Base-by-base conservation (phyloP, 2,113 vertebrate species). In the Emydocephalus ijimae region DNA sequence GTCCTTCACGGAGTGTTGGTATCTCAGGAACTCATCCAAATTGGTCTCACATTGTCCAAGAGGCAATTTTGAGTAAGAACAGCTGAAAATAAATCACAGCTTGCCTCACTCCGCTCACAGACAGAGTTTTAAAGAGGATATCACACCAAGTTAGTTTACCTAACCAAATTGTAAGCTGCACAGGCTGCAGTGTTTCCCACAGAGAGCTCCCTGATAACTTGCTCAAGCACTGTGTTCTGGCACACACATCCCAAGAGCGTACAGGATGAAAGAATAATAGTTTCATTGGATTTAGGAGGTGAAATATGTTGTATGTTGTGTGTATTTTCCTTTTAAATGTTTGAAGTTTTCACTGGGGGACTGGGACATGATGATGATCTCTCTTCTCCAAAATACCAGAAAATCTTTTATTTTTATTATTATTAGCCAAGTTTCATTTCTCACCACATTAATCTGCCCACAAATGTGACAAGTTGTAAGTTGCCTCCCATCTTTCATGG, bases 101-200 rank as follows among this genome's bases (percentile, higher is more conserved):
- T 96, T 97, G 95, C 91, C 95, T 91, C 95, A 88, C 87, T 92
- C 91, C 81, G 88, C 56, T 48, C 91, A 96, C 93, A 89, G 69
- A 94, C 92, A 95, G 29, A 21, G 91, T 96, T 97, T 97, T 96
- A 96, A 89, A 95, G 92, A 91, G 96, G 93, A 95, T 88, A 54
- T 29, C 94, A 97, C 93, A 96, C 95, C 94, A 96, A 94, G 96
- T 96, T 96, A 95, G 94, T 96, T 97, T 96, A 96, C 87, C 92
- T 96, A 95, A 96, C 94, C 90, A 93, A 95, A 95, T 87, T 93
- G 89, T 95, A 92, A 95, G 86, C 93, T 94, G 93, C 4, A 1
- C 55, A 95, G 85, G 94, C 86, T 7, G 1, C 69, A 94, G 94
- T 93, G 89, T n/a, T 3, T 89, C 24, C 48, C 95, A 95, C 93